Percentiles rank a stretch among this genome's conserved stretches.
Evolutionary conservation across 2,797 vertebrate genomes (phyloP).

Genomic region (Halcyon smyrnensis): DNA sequence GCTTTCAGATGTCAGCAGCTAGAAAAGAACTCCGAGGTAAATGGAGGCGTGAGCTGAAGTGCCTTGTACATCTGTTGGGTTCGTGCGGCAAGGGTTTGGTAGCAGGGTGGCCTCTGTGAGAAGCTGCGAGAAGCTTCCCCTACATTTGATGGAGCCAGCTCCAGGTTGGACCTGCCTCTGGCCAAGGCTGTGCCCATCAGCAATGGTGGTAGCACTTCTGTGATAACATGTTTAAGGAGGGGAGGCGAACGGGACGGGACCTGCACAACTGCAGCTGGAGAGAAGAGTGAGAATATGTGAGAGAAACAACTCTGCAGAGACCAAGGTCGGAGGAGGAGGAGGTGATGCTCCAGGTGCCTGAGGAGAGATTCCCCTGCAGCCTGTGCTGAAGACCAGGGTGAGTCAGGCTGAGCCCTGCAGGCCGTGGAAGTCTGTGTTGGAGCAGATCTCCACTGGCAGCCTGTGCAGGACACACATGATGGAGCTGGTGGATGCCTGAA

Average conservation of each 20-base stretch:
- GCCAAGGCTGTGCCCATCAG: background rate
- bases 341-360: accelerated
- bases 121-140: background rate
- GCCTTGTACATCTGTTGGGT: background rate
- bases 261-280: background rate
- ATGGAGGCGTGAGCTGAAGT: slow-evolving; percentile 18
- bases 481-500: background rate
- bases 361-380: background rate
- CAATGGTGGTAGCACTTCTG: background rate
- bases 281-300: background rate
- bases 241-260: too few relatives aligned
- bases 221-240: background rate
- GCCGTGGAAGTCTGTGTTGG: too few relatives aligned
- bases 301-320: background rate
- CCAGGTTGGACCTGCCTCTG: accelerated
- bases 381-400: accelerated
- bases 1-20: slow-evolving; percentile 24
- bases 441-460: background rate
- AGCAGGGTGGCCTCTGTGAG: background rate
- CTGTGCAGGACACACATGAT: background rate
- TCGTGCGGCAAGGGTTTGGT: background rate
- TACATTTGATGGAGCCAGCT: background rate
- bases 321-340: background rate
- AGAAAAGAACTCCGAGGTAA: background rate
- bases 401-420: background rate